phyloP scores from a whole-genome alignment of 2,888 invertebrate genomes.

The Colletes collaris region DNA sequence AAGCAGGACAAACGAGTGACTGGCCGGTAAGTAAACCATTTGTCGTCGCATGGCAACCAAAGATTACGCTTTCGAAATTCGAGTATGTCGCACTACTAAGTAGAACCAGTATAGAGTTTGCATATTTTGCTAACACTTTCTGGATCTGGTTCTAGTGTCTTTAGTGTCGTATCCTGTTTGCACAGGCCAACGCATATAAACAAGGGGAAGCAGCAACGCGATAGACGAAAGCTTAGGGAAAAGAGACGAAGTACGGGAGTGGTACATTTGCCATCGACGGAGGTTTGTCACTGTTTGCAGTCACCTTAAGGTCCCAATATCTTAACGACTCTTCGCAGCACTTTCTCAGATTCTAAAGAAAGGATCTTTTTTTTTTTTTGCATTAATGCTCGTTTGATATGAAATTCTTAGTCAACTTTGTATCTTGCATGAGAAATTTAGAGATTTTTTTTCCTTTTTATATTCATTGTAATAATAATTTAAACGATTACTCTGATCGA shows the following conservation, averaged over 20 bases:
- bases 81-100: slow-evolving; percentile 40
- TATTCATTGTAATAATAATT: background rate
- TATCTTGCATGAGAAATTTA: slow-evolving; percentile 38
- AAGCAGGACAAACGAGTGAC: slow-evolving; percentile 77
- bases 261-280: slow-evolving; percentile 85
- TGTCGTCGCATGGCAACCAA: background rate
- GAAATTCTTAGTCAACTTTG: slow-evolving; percentile 5
- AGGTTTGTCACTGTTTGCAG: slow-evolving; percentile 81
- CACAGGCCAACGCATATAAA: slow-evolving; percentile 84
- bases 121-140: slow-evolving; percentile 63
- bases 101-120: slow-evolving; percentile 50
- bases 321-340: slow-evolving; percentile 33
- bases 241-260: slow-evolving; percentile 86
- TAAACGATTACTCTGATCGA: background rate
- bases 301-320: slow-evolving; percentile 46
- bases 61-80: background rate
- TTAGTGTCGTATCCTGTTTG: slow-evolving; percentile 76
- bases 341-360: slow-evolving; percentile 18
- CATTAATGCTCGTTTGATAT: slow-evolving; percentile 21
- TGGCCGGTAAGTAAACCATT: slow-evolving; percentile 69
- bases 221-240: slow-evolving; percentile 85
- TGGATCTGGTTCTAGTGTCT: slow-evolving; percentile 73
- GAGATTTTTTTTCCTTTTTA: background rate
- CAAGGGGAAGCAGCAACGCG: slow-evolving; percentile 85
- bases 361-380: slow-evolving; percentile 12